phyloP scores from a whole-genome alignment of 1,140 invertebrate species.

The Procambarus virginalis region DNA sequence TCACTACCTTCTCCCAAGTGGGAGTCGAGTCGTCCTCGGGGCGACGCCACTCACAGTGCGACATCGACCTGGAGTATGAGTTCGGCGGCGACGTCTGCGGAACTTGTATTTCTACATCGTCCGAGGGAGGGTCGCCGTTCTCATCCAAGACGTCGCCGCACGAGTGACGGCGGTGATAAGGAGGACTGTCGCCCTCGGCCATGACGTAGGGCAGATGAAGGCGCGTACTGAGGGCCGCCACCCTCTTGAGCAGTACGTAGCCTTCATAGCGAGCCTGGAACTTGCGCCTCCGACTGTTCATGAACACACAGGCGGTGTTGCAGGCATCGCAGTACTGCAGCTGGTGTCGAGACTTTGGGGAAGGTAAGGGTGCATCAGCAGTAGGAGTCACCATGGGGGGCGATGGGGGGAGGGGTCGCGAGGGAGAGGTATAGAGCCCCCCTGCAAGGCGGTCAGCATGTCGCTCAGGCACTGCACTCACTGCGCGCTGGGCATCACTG shows the following conservation, averaged over 20 bases:
- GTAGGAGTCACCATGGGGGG: conserved; percentile 1
- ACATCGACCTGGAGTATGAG: conserved; percentile 37
- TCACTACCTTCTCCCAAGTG: conserved; percentile 45
- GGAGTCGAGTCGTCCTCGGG: neutral
- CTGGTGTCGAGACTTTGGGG: conserved; percentile 14
- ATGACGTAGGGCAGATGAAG: conserved; percentile 62
- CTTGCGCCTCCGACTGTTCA: conserved; percentile 65
- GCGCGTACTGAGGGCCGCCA: conserved; percentile 17
- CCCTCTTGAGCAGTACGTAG: conserved; percentile 64
- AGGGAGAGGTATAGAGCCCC: conserved; percentile 48
- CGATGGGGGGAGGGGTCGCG: conserved; percentile 27
- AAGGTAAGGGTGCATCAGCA: neutral
- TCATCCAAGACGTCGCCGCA: conserved; percentile 54
- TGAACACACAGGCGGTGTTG: conserved; percentile 68
- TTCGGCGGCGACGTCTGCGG: conserved; percentile 11
- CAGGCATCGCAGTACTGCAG: conserved; percentile 69
- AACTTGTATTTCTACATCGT: neutral
- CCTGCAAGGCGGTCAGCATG: conserved; percentile 41
- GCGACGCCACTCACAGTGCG: conserved; percentile 35
- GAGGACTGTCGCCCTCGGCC: conserved; percentile 1
- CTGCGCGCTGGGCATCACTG: neutral
- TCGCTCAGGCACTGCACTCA: conserved; percentile 35
- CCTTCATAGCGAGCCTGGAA: conserved; percentile 70
- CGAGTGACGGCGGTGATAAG: conserved; percentile 46
- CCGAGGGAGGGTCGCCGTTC: neutral